Evolutionary conservation across 2,113 vertebrate species (phyloP).

Genomic region (Myotis lucifugus): DNA sequence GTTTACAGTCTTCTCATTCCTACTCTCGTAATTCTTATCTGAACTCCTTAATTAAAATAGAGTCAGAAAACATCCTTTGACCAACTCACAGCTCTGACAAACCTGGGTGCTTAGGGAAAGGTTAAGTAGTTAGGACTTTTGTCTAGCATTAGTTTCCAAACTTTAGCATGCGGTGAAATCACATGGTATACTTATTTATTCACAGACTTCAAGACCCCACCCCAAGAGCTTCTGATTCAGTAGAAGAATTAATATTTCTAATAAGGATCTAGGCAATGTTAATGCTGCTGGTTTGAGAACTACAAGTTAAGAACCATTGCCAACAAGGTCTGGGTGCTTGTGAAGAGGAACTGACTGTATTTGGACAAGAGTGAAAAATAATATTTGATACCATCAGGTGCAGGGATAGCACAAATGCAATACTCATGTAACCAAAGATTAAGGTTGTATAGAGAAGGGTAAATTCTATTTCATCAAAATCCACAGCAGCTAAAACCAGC

Average conservation of each 20-base stretch:
- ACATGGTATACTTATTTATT: neutral
- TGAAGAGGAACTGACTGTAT: neutral
- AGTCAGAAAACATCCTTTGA: constrained; percentile 59
- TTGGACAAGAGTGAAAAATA: neutral
- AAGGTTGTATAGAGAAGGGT: neutral
- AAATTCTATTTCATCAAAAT: constrained; percentile 38
- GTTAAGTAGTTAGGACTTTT: constrained; percentile 59
- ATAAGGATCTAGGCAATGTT: neutral
- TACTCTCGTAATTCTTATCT: constrained; percentile 66
- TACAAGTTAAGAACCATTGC: neutral
- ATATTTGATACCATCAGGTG: neutral
- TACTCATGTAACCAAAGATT: constrained; percentile 22
- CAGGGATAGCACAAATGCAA: neutral
- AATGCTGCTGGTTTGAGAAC: neutral
- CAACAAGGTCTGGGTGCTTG: neutral
- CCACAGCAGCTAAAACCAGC: neutral
- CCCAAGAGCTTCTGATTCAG: neutral
- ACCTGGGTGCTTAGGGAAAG: constrained; percentile 45
- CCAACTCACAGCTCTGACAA: constrained; percentile 59
- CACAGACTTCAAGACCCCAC: neutral
- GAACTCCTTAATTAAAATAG: constrained; percentile 68
- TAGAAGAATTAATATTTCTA: neutral
- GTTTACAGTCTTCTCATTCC: constrained; percentile 53
- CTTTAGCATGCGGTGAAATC: neutral
- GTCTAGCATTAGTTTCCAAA: constrained; percentile 25